Percentiles rank a stretch among this genome's conserved stretches.
phyloP scores from a whole-genome alignment of 2,797 vertebrate species.

The Enteromius trimaculatus region DNA sequence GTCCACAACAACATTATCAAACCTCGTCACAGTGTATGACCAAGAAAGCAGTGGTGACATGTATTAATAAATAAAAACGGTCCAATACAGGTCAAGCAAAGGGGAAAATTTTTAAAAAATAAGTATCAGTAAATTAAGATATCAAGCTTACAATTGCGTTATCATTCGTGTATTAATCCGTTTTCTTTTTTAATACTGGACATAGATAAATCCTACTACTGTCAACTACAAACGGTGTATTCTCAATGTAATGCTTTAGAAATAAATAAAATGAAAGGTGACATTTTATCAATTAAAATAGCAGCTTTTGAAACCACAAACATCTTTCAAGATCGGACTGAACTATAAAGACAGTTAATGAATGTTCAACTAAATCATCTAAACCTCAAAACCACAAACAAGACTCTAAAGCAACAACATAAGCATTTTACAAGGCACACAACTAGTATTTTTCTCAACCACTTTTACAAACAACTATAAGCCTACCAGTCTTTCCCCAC shows the following conservation, averaged over 20 bases:
- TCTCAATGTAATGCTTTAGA: constrained; percentile 1
- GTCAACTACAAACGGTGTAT: constrained; percentile 13
- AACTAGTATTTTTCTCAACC: background rate
- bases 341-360: constrained; percentile 3
- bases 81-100: background rate
- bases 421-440: background rate
- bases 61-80: constrained; percentile 9
- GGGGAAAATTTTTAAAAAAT: background rate
- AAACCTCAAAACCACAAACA: constrained; percentile 19
- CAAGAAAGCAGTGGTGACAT: constrained; percentile 4
- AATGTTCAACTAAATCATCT: background rate
- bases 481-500: background rate
- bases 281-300: constrained; percentile 28
- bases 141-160: background rate
- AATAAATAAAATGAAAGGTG: constrained; percentile 28
- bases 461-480: constrained; percentile 7
- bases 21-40: constrained; percentile 6
- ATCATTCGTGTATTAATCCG: constrained; percentile 3
- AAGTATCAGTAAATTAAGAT: background rate
- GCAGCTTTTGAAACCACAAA: background rate
- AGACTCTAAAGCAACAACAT: background rate
- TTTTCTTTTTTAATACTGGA: background rate
- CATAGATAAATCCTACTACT: constrained; percentile 4
- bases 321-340: background rate
- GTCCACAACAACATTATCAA: constrained; percentile 12